Evolutionary conservation across 2,797 vertebrate species (phyloP).

Genomic region (Chaetodon trifasciatus): DNA sequence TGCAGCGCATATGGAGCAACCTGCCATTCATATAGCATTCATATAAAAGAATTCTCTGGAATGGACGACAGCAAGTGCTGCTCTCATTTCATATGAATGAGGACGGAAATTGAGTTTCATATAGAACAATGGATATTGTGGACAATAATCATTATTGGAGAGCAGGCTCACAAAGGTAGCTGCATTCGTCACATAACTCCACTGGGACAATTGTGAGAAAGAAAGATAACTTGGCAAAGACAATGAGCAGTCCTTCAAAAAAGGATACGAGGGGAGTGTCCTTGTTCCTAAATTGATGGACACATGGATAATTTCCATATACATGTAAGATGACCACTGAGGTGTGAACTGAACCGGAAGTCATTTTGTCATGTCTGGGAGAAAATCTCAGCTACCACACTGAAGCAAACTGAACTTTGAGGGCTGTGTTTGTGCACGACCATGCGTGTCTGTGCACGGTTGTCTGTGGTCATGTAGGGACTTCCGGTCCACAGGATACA

Average conservation of each 20-base stretch:
- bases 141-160: constrained; percentile 7
- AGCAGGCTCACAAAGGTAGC: constrained; percentile 1
- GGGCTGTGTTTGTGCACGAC: constrained; percentile 13
- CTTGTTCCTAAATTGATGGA: not conserved
- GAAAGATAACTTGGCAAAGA: not conserved
- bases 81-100: constrained; percentile 26
- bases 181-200: constrained; percentile 16
- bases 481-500: constrained; percentile 74
- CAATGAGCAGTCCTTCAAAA: not conserved
- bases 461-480: constrained; percentile 59
- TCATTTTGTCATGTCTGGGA: not conserved
- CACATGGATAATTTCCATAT: not conserved
- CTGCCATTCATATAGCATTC: not conserved
- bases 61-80: constrained; percentile 19
- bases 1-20: constrained; percentile 37
- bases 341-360: constrained; percentile 17
- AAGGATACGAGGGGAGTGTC: not conserved
- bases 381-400: constrained; percentile 10
- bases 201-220: not conserved
- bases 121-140: constrained; percentile 19
- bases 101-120: constrained; percentile 25
- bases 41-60: constrained; percentile 32
- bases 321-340: not conserved
- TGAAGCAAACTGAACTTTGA: constrained; percentile 32
- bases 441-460: constrained; percentile 6